Percentiles rank a stretch among this genome's conserved stretches.
Conservation (phyloP, 2,888 invertebrate genomes). For the Himalopsyche kuldschensis region DNA sequence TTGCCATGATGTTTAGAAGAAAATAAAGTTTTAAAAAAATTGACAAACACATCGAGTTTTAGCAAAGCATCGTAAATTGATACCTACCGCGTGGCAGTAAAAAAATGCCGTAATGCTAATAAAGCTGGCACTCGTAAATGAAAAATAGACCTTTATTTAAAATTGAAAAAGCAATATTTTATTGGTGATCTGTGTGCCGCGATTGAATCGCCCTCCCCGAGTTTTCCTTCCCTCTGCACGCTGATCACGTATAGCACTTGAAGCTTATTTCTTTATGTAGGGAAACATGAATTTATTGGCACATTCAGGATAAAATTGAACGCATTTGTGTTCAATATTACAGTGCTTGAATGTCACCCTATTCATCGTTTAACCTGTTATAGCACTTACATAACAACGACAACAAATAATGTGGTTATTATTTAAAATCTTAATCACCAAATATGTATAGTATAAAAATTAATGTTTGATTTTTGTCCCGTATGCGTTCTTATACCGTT, state of each 20-base stretch:
- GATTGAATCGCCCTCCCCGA: background rate
- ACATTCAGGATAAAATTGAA: constrained; percentile 17
- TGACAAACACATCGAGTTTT: no score
- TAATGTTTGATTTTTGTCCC: no score
- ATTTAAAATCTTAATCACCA: no score
- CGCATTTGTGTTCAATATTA: background rate
- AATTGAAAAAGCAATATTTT: background rate
- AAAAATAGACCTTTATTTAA: background rate
- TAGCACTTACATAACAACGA: background rate
- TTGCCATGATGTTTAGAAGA: no score
- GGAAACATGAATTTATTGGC: constrained; percentile 36
- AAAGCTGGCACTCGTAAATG: background rate
- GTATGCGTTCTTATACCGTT: no score
- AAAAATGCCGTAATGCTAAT: background rate
- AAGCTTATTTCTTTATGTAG: constrained; percentile 36
- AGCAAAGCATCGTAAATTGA: background rate
- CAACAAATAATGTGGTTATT: background rate
- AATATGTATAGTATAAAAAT: no score
- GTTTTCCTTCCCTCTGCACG: constrained; percentile 5
- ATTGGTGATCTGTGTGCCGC: background rate
- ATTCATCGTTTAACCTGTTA: background rate
- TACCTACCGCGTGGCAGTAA: background rate
- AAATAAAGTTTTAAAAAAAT: no score
- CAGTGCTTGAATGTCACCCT: background rate
- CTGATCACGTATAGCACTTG: constrained; percentile 28